Percentiles rank a stretch among this genome's conserved stretches.
Evolutionary conservation across 2,888 invertebrate species (phyloP).

Genomic region (Sturmia bella): DNA sequence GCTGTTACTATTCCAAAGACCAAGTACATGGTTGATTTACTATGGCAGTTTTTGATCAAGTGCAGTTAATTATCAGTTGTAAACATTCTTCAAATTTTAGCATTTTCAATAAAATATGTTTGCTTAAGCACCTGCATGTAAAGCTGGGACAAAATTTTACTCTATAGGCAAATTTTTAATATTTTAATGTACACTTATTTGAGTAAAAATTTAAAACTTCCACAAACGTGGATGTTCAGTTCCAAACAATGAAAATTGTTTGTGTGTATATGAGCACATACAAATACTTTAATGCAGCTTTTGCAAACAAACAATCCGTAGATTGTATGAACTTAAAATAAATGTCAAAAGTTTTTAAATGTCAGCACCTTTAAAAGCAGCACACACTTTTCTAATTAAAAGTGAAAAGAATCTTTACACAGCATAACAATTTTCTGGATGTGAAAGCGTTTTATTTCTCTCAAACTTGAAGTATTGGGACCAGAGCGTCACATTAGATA

Average conservation of each 20-base stretch:
- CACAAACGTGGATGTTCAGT: too few relatives aligned
- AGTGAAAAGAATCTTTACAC: neutral
- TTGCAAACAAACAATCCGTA: slow-evolving; percentile 24
- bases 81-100: too few relatives aligned
- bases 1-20: slow-evolving; percentile 2
- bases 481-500: too few relatives aligned
- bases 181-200: too few relatives aligned
- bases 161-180: too few relatives aligned
- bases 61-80: neutral
- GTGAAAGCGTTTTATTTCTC: too few relatives aligned
- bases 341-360: slow-evolving; percentile 62
- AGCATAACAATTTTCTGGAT: too few relatives aligned
- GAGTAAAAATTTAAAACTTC: too few relatives aligned
- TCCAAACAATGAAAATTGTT: neutral
- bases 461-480: too few relatives aligned
- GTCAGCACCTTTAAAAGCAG: slow-evolving; percentile 39
- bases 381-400: slow-evolving; percentile 34
- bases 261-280: neutral
- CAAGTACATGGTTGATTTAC: neutral
- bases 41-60: neutral
- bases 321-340: slow-evolving; percentile 12
- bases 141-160: too few relatives aligned
- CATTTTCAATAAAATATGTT: too few relatives aligned
- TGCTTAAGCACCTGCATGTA: too few relatives aligned
- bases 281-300: neutral